A percentile compares a stretch with the other conserved stretches of the same genome.
These are phyloP conservation scores for Acromyrmex heyeri DNA, from an alignment of 1,140 invertebrate genomes.

Conservation along the genomic window DNA sequence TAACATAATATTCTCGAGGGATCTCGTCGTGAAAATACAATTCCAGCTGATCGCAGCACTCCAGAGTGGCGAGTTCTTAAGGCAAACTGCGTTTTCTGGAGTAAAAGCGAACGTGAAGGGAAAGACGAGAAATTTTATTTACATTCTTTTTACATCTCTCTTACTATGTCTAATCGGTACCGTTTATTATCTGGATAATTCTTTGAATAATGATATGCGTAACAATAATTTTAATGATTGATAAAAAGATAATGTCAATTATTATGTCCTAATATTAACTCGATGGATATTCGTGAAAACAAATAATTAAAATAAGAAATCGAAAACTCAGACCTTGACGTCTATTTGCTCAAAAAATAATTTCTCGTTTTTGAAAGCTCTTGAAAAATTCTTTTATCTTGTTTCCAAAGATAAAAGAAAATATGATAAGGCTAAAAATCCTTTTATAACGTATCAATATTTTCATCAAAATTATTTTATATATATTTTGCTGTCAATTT, in stretches of 20 bases:
- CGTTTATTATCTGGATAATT: not conserved
- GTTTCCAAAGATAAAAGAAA: not conserved
- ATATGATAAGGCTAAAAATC: conserved; percentile 2
- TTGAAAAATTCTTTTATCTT: not conserved
- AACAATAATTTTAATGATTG: conserved; percentile 35
- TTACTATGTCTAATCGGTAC: not conserved
- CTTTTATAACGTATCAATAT: not conserved
- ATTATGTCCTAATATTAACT: not conserved
- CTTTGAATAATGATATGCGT: not conserved
- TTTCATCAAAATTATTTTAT: not conserved
- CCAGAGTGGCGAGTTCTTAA: not conserved
- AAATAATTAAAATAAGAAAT: conserved; percentile 8
- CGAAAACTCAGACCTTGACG: not conserved
- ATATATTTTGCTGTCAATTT: conserved; percentile 9
- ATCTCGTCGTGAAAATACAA: conserved; percentile 51
- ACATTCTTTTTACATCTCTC: conserved; percentile 59
- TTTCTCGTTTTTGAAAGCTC: not conserved
- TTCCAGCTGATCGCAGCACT: conserved; percentile 29
- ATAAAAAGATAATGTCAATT: conserved; percentile 19
- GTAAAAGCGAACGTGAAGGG: conserved; percentile 36
- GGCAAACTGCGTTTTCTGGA: conserved; percentile 22
- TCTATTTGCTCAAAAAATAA: not conserved
- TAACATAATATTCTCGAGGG: conserved; percentile 54
- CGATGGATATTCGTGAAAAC: not conserved
- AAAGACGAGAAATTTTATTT: conserved; percentile 67